Evolutionary conservation across 2,113 vertebrate genomes (phyloP).

Genomic region (Excalfactoria chinensis): DNA sequence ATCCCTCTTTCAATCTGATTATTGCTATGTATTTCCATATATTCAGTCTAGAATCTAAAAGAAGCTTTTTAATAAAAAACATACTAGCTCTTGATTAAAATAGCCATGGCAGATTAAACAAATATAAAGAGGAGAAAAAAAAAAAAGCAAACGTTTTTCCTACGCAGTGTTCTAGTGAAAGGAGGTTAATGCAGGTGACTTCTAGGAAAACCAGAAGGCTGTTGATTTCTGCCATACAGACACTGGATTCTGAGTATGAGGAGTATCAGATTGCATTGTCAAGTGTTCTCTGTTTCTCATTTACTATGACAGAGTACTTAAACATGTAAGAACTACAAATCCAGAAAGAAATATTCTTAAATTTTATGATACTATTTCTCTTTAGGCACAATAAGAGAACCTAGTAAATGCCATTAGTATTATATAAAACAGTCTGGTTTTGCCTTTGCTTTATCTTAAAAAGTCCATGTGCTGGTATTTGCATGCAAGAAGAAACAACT

Average conservation of each 20-base stretch:
- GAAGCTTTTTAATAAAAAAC: background rate
- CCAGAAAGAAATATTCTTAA: background rate
- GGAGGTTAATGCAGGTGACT: background rate
- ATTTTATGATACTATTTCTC: background rate
- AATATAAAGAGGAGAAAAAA: background rate
- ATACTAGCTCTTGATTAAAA: background rate
- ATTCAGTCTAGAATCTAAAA: background rate
- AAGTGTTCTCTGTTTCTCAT: background rate
- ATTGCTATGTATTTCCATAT: background rate
- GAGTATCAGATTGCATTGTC: background rate
- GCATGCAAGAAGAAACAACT: background rate
- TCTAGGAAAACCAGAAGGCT: background rate
- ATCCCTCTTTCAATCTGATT: background rate
- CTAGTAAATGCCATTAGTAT: background rate
- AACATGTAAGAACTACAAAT: background rate
- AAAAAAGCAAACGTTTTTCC: background rate
- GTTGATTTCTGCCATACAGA: background rate
- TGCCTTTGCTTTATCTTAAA: background rate
- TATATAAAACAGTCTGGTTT: background rate
- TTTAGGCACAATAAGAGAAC: background rate
- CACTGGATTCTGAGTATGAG: background rate
- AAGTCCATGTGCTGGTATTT: background rate
- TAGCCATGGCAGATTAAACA: background rate
- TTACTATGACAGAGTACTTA: background rate
- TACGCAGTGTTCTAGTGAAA: background rate